These are phyloP conservation scores for Furcula furcula DNA, from an alignment of 2,888 invertebrate species.

Conservation along the genomic window DNA sequence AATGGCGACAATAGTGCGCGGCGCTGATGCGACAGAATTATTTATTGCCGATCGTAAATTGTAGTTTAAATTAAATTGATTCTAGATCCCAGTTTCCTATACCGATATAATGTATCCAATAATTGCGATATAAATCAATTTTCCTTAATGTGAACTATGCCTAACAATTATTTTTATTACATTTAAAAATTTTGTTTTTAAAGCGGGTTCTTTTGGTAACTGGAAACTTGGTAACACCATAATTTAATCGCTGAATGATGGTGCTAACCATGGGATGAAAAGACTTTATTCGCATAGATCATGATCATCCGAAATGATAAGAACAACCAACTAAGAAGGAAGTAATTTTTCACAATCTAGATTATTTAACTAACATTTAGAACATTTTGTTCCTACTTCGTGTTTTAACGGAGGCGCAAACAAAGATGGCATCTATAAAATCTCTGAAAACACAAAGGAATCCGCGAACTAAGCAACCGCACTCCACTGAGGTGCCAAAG, in stretches of 20 bases:
- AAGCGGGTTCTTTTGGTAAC: no score
- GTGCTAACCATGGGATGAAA: no score
- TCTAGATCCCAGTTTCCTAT: conserved; percentile 62
- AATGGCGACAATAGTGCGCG: conserved; percentile 72
- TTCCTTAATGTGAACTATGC: conserved; percentile 31
- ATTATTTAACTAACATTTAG: conserved; percentile 1
- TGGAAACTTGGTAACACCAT: no score
- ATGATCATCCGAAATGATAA: no score
- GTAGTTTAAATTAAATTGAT: conserved; percentile 72
- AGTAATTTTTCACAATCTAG: no score
- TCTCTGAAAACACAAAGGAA: conserved; percentile 32
- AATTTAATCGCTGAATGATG: no score
- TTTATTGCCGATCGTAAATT: conserved; percentile 77
- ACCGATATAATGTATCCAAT: conserved; percentile 58
- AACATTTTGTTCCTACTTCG: conserved; percentile 23
- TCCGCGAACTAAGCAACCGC: conserved; percentile 47
- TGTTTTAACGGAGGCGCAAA: conserved; percentile 30
- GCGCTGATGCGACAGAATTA: conserved; percentile 62
- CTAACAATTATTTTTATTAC: conserved; percentile 29
- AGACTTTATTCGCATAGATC: no score
- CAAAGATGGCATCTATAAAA: conserved; percentile 34
- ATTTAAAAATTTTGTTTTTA: conserved; percentile 1
- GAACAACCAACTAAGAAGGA: no score
- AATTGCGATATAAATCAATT: conserved; percentile 68
- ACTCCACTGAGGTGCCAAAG: conserved; percentile 72